Evolutionary conservation across 2,888 invertebrate genomes (phyloP).

Genomic region (Theristus sp.): DNA sequence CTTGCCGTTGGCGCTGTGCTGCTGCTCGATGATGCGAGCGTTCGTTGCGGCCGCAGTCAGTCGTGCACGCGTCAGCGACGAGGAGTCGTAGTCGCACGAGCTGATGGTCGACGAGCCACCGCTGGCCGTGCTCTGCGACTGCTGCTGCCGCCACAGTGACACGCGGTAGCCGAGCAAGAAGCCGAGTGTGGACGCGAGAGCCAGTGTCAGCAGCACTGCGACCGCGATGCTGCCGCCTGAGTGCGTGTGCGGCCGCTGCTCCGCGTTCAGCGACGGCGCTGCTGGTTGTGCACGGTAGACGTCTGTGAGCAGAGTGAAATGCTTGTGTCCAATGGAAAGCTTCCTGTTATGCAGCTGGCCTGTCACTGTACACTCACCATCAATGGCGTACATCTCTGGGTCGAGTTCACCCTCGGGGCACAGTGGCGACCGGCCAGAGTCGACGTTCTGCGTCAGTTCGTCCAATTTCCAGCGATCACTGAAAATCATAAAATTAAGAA

Average conservation of each 20-base stretch:
- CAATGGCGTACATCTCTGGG: slow-evolving; percentile 2
- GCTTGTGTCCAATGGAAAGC: too few relatives aligned
- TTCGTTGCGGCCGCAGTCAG: neutral
- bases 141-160: neutral
- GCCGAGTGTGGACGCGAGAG: slow-evolving; percentile 2
- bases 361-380: slow-evolving; percentile 1
- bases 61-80: neutral
- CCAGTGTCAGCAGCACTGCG: slow-evolving; percentile 7
- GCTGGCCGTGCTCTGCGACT: neutral
- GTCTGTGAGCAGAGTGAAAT: too few relatives aligned
- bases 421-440: slow-evolving; percentile 19
- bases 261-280: too few relatives aligned
- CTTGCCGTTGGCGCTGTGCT: neutral
- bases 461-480: too few relatives aligned
- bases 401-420: slow-evolving; percentile 17
- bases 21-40: too few relatives aligned
- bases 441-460: slow-evolving; percentile 19
- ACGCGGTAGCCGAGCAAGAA: slow-evolving; percentile 7
- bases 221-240: slow-evolving; percentile 4
- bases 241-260: too few relatives aligned
- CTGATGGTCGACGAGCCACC: neutral
- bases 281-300: too few relatives aligned
- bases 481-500: neutral
- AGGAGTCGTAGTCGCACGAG: slow-evolving; percentile 3
- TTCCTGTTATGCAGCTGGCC: neutral